Percentiles rank a stretch among this genome's conserved stretches.
Conservation (phyloP, 2,113 vertebrate genomes). For the Chitala chitala region DNA sequence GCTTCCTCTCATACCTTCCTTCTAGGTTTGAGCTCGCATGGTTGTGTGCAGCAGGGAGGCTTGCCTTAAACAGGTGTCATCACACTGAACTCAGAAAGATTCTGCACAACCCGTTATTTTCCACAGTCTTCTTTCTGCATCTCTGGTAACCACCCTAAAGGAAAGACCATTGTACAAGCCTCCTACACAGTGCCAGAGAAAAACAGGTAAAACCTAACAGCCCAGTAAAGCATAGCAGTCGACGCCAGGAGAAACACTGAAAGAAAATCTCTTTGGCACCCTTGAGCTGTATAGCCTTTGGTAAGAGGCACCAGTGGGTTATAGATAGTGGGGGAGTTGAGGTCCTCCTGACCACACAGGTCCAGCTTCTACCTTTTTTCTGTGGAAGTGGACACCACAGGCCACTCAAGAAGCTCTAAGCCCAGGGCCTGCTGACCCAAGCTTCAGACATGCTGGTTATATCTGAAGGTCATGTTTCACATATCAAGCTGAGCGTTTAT, state of each 20-base stretch:
- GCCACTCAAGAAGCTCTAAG: no score
- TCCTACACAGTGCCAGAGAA: constrained; percentile 1
- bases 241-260: not conserved
- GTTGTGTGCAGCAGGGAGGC: no score
- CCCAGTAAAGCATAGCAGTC: not conserved
- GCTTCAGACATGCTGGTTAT: no score
- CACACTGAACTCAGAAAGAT: constrained; percentile 25
- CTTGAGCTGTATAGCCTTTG: no score
- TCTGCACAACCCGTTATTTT: constrained; percentile 42
- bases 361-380: not conserved
- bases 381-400: not conserved
- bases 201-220: not conserved
- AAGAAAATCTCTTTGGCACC: no score
- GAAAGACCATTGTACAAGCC: no score
- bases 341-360: no score
- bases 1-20: no score
- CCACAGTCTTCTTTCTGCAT: constrained; percentile 19
- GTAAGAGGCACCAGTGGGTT: no score
- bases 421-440: not conserved
- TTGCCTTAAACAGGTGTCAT: no score
- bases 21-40: no score
- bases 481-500: not conserved
- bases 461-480: not conserved
- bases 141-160: constrained; percentile 15
- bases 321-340: no score